Base-by-base conservation (phyloP, 2,888 invertebrate species). In the Pyrocoelia pectoralis region DNA sequence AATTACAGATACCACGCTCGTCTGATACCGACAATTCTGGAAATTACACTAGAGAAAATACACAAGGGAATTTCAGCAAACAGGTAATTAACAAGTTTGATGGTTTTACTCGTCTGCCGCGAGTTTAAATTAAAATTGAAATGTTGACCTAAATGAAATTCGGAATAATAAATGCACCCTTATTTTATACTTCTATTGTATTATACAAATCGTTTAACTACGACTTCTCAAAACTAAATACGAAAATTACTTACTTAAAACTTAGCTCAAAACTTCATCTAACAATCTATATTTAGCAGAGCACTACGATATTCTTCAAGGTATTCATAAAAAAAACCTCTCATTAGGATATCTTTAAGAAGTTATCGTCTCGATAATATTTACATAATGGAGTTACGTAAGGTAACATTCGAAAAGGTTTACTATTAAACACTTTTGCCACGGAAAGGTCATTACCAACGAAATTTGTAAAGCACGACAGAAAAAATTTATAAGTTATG, bases 71-170 rank as follows among this genome's bases (percentile, higher is more conserved):
- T 79, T 79, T 79, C 79, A 79, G 78, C 79, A 78, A 80, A 79
- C 79, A 80, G 80, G 80, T 80, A 81, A 81, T 80, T 81, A 81
- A 79, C 81, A 81, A 81, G 79, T 81, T 81, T 81, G 81, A 81
- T 80, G 80, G 78, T 78, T 79, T 79, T 76, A 74, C 77, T 77
- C 77, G 76, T 77, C 76, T 75, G 73, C 69, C 72, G 68, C 70
- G 72, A 75, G 70, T 74, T 74, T 75, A 74, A 75, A 75, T 75
- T 78, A 78, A 79, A 80, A 79, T 79, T 79, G 78, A 79, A 78
- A 78, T 78, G 77, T 78, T 78, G 78, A 75, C 74, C 73, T 70
- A 68, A 72, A 73, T 72, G 73, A 72, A 73, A 72, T 72, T 70
- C 70, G 61, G 71, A 73, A 72, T 73, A 71, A 73, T 71, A 70